Base-by-base conservation (phyloP, 2,113 vertebrate species). In the Phrynosoma platyrhinos region DNA sequence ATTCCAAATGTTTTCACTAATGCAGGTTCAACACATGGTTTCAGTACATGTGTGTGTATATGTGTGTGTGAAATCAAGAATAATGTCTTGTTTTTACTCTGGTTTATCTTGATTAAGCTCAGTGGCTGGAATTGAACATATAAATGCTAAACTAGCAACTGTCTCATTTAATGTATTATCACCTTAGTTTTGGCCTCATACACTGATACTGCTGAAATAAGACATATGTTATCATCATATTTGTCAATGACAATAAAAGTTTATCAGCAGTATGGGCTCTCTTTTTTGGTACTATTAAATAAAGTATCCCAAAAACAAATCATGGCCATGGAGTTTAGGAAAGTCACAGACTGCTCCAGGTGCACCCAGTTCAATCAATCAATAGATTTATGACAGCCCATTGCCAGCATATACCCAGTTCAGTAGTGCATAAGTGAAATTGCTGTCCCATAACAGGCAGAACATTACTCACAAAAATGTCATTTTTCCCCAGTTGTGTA, bases 401-500 rank as follows among this genome's bases (percentile, higher is more conserved):
- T n/a, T n/a, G n/a, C n/a, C n/a, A n/a, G n/a, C n/a, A n/a, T n/a
- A n/a, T n/a, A 47, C 47, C 13, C 10, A 3, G 53, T 32, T 30
- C 13, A 79, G 2, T 55, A 40, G 6, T 84, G 23, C 14, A 20
- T 13, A 47, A 72, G 30, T 78, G 72, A 62, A 84, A 72, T 14
- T 30, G 13, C 10, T 79, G 79, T 88, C 64, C 75, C n/a, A 42
- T 27, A 69, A 32, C 21, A 87, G 9, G 6, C 69, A 55, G 12
- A 64, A 32, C 40, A 42, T 71, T 75, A 64, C 64, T 52, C 16
- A 81, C 27, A 52, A 42, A 13, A 85, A 36, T 85, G 58, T 25
- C 77, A 89, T 32, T 52, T 75, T 10, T 55, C 32, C 23, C 53
- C 68, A 89, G 76, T 71, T 88, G 20, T 79, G 9, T 90, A 79